Evolutionary conservation across 2,797 vertebrate species (phyloP).

Genomic region (Notolepis coatsorum): DNA sequence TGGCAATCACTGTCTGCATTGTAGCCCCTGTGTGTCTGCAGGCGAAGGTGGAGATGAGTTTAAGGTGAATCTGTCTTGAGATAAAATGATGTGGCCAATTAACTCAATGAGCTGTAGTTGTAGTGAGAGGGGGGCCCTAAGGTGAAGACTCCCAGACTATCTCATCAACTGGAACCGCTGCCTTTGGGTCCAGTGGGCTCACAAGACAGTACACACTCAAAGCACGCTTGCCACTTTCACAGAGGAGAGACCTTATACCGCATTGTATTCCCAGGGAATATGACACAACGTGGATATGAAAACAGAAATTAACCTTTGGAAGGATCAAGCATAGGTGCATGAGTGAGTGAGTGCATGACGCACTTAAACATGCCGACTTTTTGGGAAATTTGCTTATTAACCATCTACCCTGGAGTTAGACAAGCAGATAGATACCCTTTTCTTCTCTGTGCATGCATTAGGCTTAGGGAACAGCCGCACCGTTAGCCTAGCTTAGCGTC

Average conservation of each 20-base stretch:
- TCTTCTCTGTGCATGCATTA: no score
- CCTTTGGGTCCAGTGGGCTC: slow-evolving; percentile 3
- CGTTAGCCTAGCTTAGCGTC: no score
- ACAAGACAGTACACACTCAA: not conserved
- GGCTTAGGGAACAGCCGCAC: no score
- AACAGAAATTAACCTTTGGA: no score
- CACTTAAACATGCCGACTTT: no score
- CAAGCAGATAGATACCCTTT: no score
- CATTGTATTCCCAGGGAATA: not conserved
- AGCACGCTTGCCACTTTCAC: not conserved
- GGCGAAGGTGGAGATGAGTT: slow-evolving; percentile 5
- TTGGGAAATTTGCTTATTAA: no score
- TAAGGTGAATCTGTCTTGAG: slow-evolving; percentile 3
- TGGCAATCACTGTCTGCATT: slow-evolving; percentile 1
- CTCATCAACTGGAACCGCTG: not conserved
- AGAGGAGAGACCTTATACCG: not conserved
- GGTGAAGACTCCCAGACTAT: slow-evolving; percentile 2
- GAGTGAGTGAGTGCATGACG: no score
- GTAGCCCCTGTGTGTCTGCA: slow-evolving; percentile 1
- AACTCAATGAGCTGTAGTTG: not conserved
- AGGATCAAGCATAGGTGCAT: no score
- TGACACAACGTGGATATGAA: not conserved
- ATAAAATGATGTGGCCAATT: slow-evolving; percentile 5
- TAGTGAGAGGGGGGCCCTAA: not conserved
- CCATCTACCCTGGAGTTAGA: no score